Base-by-base conservation (phyloP, 1,140 invertebrate genomes). In the Temnothorax longispinosus region DNA sequence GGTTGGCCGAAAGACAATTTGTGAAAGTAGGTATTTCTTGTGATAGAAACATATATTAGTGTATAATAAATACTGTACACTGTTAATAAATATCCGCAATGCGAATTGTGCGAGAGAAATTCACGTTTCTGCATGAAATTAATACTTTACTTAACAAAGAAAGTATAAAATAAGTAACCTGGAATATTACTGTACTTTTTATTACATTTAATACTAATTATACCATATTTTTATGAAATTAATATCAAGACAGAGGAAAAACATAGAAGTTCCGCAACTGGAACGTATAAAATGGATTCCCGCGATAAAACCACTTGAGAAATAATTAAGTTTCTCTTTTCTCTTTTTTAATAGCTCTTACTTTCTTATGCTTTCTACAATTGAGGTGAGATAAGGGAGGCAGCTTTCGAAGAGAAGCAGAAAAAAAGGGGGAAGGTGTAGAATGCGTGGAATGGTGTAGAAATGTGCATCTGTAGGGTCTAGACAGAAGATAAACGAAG, bases 251-350 rank as follows among this genome's bases (percentile, higher is more conserved):
- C 18, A n/a, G 18, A 32, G 21, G 6, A 47, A 54, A 27, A 0
- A 27, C 27, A 54, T 21, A 8, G 18, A 81, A 44, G 21, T 54
- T 69, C 10, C n/a, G 15, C n/a, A 27, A n/a, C 32, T 38, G 32
- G 18, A 64, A 67, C 27, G 18, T 18, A 38, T 15, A 69, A 56
- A 69, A 54, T 69, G 35, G 15, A 80, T 65, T 35, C 3, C 7
- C 10, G 21, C 52, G 38, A 74, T 72, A 60, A 44, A 74, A 47
- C 41, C n/a, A 27, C 21, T 38, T 60, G n/a, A 5, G 44, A 60
- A 84, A 60, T 74, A 74, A 74, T 84, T 60, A 74, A 58, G 38
- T 84, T 60, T 60, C 27, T 62, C 44, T 7, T 84, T 60, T 60
- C 27, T 62, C 44, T 7, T 58, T 32, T 54, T 64, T 15, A 74